A percentile compares a stretch with the other conserved stretches of the same genome.
phyloP scores from a whole-genome alignment of 2,888 invertebrate species.

The Cerceris ruficornis region DNA sequence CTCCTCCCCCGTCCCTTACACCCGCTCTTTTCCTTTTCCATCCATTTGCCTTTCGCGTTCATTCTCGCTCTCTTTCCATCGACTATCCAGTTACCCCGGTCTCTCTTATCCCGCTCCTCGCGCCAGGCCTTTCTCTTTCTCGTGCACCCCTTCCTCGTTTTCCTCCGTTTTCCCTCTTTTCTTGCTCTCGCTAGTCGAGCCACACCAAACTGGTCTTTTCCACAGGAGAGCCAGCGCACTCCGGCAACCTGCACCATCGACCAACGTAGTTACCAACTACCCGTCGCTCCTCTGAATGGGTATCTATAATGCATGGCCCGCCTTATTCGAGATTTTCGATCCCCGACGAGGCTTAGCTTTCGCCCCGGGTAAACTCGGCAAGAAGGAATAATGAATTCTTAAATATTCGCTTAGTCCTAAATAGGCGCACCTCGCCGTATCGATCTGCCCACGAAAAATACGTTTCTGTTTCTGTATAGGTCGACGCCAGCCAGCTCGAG shows the following conservation, averaged over 20 bases:
- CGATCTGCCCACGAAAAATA: slow-evolving; percentile 51
- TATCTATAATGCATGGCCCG: slow-evolving; percentile 76
- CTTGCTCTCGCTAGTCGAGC: slow-evolving; percentile 24
- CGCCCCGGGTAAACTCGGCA: slow-evolving; percentile 47
- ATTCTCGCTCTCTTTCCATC: slow-evolving; percentile 36
- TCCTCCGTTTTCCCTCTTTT: neutral
- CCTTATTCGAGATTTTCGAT: slow-evolving; percentile 74
- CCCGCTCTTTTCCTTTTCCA: slow-evolving; percentile 18
- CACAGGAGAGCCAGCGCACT: slow-evolving; percentile 29
- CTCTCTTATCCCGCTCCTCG: neutral
- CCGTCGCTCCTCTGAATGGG: slow-evolving; percentile 66
- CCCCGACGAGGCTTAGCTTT: slow-evolving; percentile 65
- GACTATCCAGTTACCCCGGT: slow-evolving; percentile 26
- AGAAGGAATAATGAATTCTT: slow-evolving; percentile 67
- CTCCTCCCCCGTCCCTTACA: slow-evolving; percentile 16
- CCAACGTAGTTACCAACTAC: slow-evolving; percentile 65
- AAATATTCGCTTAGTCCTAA: slow-evolving; percentile 63
- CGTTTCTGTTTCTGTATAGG: slow-evolving; percentile 11
- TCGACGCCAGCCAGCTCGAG: neutral
- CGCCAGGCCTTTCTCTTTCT: slow-evolving; percentile 26
- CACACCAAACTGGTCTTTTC: slow-evolving; percentile 45
- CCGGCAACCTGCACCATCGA: slow-evolving; percentile 48
- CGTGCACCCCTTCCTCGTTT: neutral
- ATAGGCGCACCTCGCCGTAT: slow-evolving; percentile 37
- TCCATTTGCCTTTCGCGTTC: slow-evolving; percentile 44